These are phyloP conservation scores for Buphagus erythrorhynchus DNA, from an alignment of 2,797 vertebrate species.

Conservation along the genomic window DNA sequence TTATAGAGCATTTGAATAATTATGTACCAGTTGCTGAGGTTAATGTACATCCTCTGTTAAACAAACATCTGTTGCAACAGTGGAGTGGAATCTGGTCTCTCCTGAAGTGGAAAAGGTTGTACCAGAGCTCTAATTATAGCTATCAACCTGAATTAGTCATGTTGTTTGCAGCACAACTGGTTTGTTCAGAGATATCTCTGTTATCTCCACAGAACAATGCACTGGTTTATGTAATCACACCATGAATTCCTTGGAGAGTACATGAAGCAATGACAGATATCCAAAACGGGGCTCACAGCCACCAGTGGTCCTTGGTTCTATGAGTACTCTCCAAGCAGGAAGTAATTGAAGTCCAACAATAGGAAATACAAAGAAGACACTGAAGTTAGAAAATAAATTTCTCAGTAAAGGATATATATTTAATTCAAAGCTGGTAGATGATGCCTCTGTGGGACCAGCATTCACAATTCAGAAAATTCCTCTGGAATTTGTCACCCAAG, in stretches of 20 bases:
- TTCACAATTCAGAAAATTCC: background rate
- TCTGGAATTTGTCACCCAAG: background rate
- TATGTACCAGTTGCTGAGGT: background rate
- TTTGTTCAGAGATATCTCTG: background rate
- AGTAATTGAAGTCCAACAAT: background rate
- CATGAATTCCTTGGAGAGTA: background rate
- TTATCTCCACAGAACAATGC: background rate
- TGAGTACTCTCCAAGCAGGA: background rate
- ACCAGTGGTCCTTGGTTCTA: background rate
- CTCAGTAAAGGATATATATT: background rate
- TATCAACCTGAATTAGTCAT: background rate
- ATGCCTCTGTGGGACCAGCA: background rate
- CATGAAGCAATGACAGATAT: background rate
- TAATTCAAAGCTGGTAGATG: background rate
- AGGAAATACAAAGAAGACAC: background rate
- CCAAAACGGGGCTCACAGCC: background rate
- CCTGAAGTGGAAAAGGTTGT: background rate
- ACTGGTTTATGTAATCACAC: background rate
- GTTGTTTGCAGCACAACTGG: background rate
- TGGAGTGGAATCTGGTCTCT: background rate
- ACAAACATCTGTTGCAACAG: background rate
- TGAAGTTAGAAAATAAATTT: background rate
- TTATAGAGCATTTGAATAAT: background rate
- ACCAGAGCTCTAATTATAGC: background rate
- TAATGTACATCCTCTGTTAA: background rate